phyloP scores from a whole-genome alignment of 2,797 vertebrate genomes.

The Ciconia nigra region DNA sequence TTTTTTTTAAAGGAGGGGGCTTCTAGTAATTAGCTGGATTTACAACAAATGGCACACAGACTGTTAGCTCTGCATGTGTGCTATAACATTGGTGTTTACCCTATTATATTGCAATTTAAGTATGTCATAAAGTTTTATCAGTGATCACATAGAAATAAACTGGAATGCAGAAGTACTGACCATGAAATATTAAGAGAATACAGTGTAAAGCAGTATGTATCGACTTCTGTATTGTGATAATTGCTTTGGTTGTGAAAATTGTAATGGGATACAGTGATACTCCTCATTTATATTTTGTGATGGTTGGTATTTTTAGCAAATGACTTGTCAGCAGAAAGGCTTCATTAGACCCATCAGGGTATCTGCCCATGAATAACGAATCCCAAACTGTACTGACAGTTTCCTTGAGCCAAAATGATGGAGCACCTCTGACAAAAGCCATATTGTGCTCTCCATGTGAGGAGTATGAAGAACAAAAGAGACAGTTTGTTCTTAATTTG shows the following conservation, averaged over 20 bases:
- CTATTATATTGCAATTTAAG: slow-evolving; percentile 85
- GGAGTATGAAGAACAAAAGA: slow-evolving; percentile 78
- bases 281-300: slow-evolving; percentile 73
- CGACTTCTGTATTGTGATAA: slow-evolving; percentile 47
- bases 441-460: slow-evolving; percentile 87
- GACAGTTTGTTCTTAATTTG: slow-evolving; percentile 86
- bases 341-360: slow-evolving; percentile 95
- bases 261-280: slow-evolving; percentile 55
- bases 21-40: slow-evolving; percentile 88
- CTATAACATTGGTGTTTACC: slow-evolving; percentile 86
- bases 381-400: slow-evolving; percentile 89
- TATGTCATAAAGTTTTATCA: slow-evolving; percentile 79
- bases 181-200: slow-evolving; percentile 25
- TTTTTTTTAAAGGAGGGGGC: slow-evolving; percentile 56
- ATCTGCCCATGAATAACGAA: slow-evolving; percentile 92
- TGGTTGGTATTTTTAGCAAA: slow-evolving; percentile 84
- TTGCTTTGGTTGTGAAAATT: slow-evolving; percentile 40
- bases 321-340: slow-evolving; percentile 89
- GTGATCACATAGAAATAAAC: slow-evolving; percentile 67
- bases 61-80: slow-evolving; percentile 93
- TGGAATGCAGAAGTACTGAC: slow-evolving; percentile 7
- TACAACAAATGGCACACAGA: slow-evolving; percentile 95
- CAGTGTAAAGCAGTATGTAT: not conserved
- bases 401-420: slow-evolving; percentile 89
- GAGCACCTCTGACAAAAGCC: slow-evolving; percentile 88